phyloP scores from a whole-genome alignment of 2,797 vertebrate species.

The Eleutherodactylus coqui region DNA sequence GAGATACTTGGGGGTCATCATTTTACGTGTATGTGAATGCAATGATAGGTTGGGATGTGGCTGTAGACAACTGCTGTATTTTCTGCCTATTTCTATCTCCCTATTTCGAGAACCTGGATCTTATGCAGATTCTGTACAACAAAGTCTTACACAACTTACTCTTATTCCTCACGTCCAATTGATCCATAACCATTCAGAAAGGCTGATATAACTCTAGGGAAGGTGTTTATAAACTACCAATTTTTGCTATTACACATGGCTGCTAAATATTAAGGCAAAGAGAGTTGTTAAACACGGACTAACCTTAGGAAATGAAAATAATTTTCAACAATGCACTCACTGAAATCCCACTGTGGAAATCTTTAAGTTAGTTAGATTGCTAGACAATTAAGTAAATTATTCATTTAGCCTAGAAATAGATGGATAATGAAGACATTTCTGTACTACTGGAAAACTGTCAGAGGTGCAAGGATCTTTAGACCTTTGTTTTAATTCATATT shows the following conservation, averaged over 20 bases:
- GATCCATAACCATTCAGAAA: background rate
- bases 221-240: background rate
- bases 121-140: background rate
- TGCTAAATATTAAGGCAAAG: background rate
- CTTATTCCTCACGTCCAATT: background rate
- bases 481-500: background rate
- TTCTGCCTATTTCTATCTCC: background rate
- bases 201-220: background rate
- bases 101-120: background rate
- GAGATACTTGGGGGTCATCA: too few relatives aligned
- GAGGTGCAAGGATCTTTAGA: background rate
- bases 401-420: slow-evolving; percentile 50
- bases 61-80: background rate
- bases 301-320: slow-evolving; percentile 48
- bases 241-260: background rate
- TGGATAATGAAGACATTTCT: slow-evolving; percentile 47
- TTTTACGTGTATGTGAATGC: too few relatives aligned
- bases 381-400: slow-evolving; percentile 52
- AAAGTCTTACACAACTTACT: background rate
- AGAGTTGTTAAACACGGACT: slow-evolving; percentile 16
- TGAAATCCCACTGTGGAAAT: slow-evolving; percentile 47
- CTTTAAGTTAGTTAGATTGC: slow-evolving; percentile 48
- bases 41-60: background rate
- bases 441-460: slow-evolving; percentile 28
- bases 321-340: slow-evolving; percentile 44